A percentile compares a stretch with the other conserved stretches of the same genome.
phyloP scores from a whole-genome alignment of 2,888 invertebrate genomes.

The Nebria salina region DNA sequence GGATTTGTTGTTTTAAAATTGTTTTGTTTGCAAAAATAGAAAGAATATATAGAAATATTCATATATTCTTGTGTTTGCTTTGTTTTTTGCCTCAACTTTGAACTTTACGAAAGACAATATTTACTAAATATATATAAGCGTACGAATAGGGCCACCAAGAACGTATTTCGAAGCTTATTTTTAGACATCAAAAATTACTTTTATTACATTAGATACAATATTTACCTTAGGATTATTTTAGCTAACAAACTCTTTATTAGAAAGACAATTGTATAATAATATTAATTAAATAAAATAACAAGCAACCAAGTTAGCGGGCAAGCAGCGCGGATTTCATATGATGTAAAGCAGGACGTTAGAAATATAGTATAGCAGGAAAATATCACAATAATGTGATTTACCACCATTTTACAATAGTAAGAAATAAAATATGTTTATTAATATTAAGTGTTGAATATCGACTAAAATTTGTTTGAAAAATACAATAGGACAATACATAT shows the following conservation, averaged over 20 bases:
- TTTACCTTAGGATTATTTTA: no score
- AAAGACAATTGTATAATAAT: no score
- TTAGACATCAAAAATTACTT: no score
- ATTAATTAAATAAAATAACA: no score
- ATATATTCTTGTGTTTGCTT: background rate
- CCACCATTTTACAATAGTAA: background rate
- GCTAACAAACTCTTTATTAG: no score
- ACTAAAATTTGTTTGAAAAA: background rate
- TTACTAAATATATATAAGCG: background rate
- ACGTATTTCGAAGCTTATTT: background rate
- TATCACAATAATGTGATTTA: no score
- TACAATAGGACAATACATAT: background rate
- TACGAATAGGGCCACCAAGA: background rate
- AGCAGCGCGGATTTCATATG: no score
- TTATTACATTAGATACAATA: no score
- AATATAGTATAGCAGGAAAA: no score
- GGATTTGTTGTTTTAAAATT: background rate
- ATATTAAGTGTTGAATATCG: background rate
- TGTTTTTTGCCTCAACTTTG: background rate
- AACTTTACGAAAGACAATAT: background rate
- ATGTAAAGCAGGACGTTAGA: no score
- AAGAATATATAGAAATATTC: background rate
- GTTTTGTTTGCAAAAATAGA: background rate
- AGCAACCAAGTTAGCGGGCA: no score
- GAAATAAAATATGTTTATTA: background rate